A percentile compares a stretch with the other conserved stretches of the same genome.
phyloP scores from a whole-genome alignment of 1,140 invertebrate genomes.

The Rhopalosiphum padi region DNA sequence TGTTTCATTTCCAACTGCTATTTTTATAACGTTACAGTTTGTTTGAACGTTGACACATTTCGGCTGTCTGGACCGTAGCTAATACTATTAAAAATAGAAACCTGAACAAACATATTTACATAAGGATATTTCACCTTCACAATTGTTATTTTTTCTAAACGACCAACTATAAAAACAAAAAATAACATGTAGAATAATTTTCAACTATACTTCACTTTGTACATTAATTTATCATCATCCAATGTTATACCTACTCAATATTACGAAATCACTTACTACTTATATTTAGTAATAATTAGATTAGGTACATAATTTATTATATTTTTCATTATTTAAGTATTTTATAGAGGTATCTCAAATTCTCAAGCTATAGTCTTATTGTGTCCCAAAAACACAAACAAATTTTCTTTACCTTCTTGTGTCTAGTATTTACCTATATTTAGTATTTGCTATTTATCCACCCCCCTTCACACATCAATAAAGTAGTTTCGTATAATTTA shows the following conservation, averaged over 20 bases:
- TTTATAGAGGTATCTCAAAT: not conserved
- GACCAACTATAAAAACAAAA: slow-evolving; percentile 25
- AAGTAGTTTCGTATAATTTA: not conserved
- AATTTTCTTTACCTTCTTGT: not conserved
- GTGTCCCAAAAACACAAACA: not conserved
- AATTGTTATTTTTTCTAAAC: slow-evolving; percentile 36
- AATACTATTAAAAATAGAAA: slow-evolving; percentile 56
- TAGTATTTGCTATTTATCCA: no score
- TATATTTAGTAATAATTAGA: not conserved
- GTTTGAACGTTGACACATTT: slow-evolving; percentile 57
- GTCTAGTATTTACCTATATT: not conserved
- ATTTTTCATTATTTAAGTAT: not conserved
- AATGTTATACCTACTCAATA: not conserved
- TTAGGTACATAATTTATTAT: not conserved
- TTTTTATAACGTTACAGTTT: slow-evolving; percentile 53
- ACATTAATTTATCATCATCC: not conserved
- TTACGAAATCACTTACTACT: not conserved
- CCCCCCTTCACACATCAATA: no score
- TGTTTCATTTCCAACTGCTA: slow-evolving; percentile 54
- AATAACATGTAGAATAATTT: slow-evolving; percentile 13
- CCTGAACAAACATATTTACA: slow-evolving; percentile 44
- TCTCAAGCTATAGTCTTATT: no score
- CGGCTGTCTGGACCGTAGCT: slow-evolving; percentile 54
- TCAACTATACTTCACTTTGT: not conserved
- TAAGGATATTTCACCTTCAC: slow-evolving; percentile 40